Base-by-base conservation (phyloP, 2,888 invertebrate species). In the Lepidocyrtoides sp. region DNA sequence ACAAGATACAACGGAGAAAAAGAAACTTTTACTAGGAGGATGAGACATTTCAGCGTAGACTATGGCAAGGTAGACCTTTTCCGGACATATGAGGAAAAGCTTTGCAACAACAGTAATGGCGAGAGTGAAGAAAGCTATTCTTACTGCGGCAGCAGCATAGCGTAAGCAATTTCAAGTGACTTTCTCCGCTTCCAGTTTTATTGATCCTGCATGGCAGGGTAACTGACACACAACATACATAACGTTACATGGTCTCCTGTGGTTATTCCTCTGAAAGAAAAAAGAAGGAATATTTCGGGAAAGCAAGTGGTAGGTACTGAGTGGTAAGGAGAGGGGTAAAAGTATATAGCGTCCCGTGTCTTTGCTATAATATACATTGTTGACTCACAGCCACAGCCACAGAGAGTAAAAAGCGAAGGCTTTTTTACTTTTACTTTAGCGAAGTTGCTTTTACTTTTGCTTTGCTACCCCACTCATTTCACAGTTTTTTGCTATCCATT, bases 151-250 rank as follows among this genome's bases (percentile, higher is more conserved):
- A 32, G 26, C 29, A 32, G 41, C 36, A 14, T 41, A 72, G 69
- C 69, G 20, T 29, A 51, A 51, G n/a, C 51, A 12, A 60, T 14
- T 32, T 57, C 14, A 60, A 36, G 17, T 82, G 75, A 82, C 89
- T 89, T 89, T 89, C 89, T 82, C 89, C 82, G 41, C 20, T 8
- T 54, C 41, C 82, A 72, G 66, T 48, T 82, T 89, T 89, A 89
- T 89, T 75, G 89, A 89, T 89, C 89, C 48, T 81, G 36, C 2
- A 72, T 4, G 8, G 82, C 12, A 63, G 63, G 44, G 44, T 82
- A 63, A 63, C 60, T 32, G 60, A 54, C 36, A 60, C 23, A 23
- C 8, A 17, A 2, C 1, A n/a, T 51, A 8, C 79, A 57, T 60
- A 79, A 79, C 29, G 2, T 29, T 60, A n/a, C 29, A 36, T 36